These are phyloP conservation scores for Lampropteryx suffumata DNA, from an alignment of 2,888 invertebrate genomes.

Conservation along the genomic window DNA sequence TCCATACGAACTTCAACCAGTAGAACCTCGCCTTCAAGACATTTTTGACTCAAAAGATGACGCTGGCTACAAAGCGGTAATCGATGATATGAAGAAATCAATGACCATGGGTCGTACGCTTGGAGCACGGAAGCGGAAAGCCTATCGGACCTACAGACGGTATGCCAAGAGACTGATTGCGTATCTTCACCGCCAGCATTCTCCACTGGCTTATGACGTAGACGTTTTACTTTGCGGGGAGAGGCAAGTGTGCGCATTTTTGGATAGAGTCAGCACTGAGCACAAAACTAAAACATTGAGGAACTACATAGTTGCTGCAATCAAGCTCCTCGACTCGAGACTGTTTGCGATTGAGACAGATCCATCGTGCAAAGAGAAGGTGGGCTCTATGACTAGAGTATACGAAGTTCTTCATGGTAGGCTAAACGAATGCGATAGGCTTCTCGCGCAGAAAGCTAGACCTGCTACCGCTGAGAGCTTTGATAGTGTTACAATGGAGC, in stretches of 20 bases:
- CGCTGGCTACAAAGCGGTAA: constrained; percentile 80
- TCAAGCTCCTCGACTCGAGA: constrained; percentile 75
- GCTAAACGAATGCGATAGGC: constrained; percentile 70
- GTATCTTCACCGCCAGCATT: constrained; percentile 76
- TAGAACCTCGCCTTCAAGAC: constrained; percentile 71
- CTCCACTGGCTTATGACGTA: constrained; percentile 77
- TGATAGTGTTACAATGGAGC: constrained; percentile 66
- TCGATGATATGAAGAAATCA: constrained; percentile 80
- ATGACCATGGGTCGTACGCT: constrained; percentile 78
- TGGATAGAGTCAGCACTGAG: constrained; percentile 73
- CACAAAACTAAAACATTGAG: constrained; percentile 77
- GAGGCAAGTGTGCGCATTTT: constrained; percentile 73
- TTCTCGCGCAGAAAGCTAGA: constrained; percentile 65
- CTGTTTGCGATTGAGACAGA: constrained; percentile 79
- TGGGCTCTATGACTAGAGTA: constrained; percentile 75
- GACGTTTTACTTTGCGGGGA: constrained; percentile 76
- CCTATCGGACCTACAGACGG: constrained; percentile 73
- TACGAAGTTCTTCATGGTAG: constrained; percentile 73
- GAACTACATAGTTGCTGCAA: constrained; percentile 78
- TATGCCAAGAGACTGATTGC: constrained; percentile 77
- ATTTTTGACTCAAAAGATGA: constrained; percentile 79
- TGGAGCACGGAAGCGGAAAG: constrained; percentile 73
- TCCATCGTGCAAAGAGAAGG: constrained; percentile 77
- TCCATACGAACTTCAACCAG: constrained; percentile 73
- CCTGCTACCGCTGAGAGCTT: constrained; percentile 50